A percentile compares a stretch with the other conserved stretches of the same genome.
Conservation (phyloP, 2,113 vertebrate species). For the Nesospiza acunhae region DNA sequence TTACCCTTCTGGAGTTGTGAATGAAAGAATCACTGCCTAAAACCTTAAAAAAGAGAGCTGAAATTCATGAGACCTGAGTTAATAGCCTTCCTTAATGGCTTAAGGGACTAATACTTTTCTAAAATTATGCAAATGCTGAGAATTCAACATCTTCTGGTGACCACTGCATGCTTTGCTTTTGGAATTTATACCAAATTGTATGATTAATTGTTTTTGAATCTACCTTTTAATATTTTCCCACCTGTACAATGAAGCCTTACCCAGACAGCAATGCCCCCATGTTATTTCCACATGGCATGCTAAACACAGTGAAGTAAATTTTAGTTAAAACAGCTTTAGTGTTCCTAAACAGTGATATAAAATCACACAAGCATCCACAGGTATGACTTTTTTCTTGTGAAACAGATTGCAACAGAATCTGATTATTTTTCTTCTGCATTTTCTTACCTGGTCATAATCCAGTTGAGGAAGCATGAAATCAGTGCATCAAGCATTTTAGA, state of each 20-base stretch:
- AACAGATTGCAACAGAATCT: not conserved
- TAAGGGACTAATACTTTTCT: not conserved
- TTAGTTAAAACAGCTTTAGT: not conserved
- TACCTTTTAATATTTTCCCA: not conserved
- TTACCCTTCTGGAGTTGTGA: not conserved
- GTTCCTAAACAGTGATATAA: not conserved
- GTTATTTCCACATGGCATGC: not conserved
- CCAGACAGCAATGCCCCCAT: fast-evolving
- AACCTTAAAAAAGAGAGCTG: not conserved
- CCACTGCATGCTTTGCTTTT: not conserved
- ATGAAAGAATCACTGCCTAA: not conserved
- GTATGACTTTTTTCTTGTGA: not conserved
- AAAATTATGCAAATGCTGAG: not conserved
- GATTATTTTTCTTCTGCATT: not conserved
- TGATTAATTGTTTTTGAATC: not conserved
- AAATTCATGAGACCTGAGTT: not conserved
- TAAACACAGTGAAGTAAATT: not conserved
- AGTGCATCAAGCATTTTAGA: not conserved
- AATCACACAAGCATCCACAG: not conserved
- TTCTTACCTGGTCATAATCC: not conserved
- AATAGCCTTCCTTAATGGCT: not conserved
- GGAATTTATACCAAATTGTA: not conserved
- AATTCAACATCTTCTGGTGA: not conserved
- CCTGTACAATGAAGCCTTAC: not conserved
- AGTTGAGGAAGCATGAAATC: not conserved